These are phyloP conservation scores for Rotaria sp. DNA, from an alignment of 2,888 invertebrate species.

Conservation along the genomic window DNA sequence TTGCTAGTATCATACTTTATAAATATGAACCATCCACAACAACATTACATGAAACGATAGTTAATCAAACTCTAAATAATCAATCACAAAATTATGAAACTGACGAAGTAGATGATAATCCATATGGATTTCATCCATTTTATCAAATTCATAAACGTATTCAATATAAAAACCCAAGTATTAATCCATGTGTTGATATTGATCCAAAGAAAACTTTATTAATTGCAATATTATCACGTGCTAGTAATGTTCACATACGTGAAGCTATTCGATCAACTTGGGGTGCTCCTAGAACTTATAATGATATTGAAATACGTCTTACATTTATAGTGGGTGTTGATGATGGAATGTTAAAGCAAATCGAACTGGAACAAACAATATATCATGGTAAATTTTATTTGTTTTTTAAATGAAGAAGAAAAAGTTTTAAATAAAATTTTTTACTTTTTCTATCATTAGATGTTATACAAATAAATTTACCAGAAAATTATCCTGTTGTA, in stretches of 20 bases:
- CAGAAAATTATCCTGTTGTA: constrained; percentile 24
- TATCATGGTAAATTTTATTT: background rate
- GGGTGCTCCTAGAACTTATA: background rate
- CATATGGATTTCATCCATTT: constrained; percentile 11
- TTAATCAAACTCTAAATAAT: background rate
- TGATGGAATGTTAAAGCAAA: background rate
- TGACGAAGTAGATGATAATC: background rate
- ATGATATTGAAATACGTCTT: background rate
- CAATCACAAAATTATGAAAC: background rate
- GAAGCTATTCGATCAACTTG: constrained; percentile 18
- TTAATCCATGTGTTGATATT: background rate
- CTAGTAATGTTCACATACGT: background rate
- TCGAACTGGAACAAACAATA: background rate
- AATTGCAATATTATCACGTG: constrained; percentile 9
- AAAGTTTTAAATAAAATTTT: background rate
- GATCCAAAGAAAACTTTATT: background rate
- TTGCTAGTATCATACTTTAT: background rate
- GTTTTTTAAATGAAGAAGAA: background rate
- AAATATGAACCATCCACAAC: background rate
- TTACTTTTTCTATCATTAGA: background rate
- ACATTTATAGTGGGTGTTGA: background rate
- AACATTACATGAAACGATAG: rapidly evolving
- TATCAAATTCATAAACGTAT: constrained; percentile 22
- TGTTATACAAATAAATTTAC: background rate
- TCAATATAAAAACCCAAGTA: background rate